Evolutionary conservation across 1,140 invertebrate genomes (phyloP), one percentile per base, ranked within the genome.

Genomic region (Schlechtendalia chinensis): DNA sequence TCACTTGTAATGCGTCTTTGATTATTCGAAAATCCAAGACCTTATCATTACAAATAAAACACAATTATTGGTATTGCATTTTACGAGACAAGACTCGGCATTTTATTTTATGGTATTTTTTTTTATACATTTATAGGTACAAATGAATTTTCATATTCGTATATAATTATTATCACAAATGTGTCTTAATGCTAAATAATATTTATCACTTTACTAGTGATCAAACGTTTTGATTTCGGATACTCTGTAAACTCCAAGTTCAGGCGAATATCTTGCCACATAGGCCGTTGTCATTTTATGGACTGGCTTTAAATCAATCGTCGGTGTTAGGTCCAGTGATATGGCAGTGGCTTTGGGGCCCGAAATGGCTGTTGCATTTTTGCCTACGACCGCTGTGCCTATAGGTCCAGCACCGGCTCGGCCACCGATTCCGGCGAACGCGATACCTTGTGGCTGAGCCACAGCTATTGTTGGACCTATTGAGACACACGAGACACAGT

Each of bases 391-490:
- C 22, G 75, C 75, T 50, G 75, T 79, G 39, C 75, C 39, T 47
- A 63, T 24, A 63, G 75, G 75, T 24, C 24, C 75, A 27, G 75
- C 39, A 27, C 58, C 75, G 56, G 75, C 75, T 45, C 56, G 75
- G 39, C 75, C 58, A 47, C 75, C 75, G 58, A 61, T 63, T 61
- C 75, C 75, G 75, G 75, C 75, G 19, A 79, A 79, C 12, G 75
- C 75, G 22, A 63, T 29, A 54, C 75, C 75, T 16, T 61, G 56
- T 54, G 75, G 75, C 58, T 79, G 32, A 61, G 75, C 75, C 24
- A 53, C 58, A 10, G 75, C 75, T 50, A 27, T n/a, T 1, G 75
- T 79, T 14, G 75, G 75, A 79, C 32, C 75, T 79, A 79, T 79
- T n/a, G n/a, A n/a, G n/a, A 63, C 54, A 75, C 14, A 75, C 29